These are phyloP conservation scores for Eupeodes luniger DNA, from an alignment of 2,888 invertebrate species.

Conservation along the genomic window DNA sequence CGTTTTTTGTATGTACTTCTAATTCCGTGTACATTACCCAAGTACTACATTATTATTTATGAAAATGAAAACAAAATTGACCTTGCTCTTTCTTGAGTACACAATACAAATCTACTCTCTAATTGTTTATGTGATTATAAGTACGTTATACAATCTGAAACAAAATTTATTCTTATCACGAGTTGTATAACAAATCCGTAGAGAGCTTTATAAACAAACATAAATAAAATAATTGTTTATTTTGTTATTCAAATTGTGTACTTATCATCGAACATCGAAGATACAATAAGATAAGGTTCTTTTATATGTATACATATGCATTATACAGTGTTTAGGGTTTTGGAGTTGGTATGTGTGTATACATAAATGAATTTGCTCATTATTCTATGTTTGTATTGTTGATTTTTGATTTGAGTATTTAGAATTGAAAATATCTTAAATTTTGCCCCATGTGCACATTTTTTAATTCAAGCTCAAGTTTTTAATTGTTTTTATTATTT, in stretches of 20 bases:
- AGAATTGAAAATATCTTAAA: no score
- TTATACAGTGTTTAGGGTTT: no score
- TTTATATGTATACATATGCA: no score
- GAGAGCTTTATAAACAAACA: slow-evolving; percentile 18
- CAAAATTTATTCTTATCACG: background rate
- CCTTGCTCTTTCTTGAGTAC: slow-evolving; percentile 6
- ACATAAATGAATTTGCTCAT: no score
- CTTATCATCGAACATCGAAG: background rate
- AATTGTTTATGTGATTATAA: background rate
- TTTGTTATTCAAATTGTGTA: slow-evolving; percentile 8
- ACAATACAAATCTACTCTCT: no score
- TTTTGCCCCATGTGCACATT: no score
- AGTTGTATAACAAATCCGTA: background rate
- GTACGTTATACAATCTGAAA: background rate
- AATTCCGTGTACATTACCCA: background rate
- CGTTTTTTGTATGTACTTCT: no score
- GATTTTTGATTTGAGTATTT: no score
- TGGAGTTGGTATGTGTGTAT: no score
- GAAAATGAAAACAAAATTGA: slow-evolving; percentile 13
- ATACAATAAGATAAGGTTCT: background rate
- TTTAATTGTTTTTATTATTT: no score
- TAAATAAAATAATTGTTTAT: background rate
- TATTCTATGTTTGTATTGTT: no score
- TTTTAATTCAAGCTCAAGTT: no score
- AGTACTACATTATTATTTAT: background rate